A percentile compares a stretch with the other conserved stretches of the same genome.
phyloP scores from a whole-genome alignment of 92 coral and sea anemone species.

The Diadumene lineata region DNA sequence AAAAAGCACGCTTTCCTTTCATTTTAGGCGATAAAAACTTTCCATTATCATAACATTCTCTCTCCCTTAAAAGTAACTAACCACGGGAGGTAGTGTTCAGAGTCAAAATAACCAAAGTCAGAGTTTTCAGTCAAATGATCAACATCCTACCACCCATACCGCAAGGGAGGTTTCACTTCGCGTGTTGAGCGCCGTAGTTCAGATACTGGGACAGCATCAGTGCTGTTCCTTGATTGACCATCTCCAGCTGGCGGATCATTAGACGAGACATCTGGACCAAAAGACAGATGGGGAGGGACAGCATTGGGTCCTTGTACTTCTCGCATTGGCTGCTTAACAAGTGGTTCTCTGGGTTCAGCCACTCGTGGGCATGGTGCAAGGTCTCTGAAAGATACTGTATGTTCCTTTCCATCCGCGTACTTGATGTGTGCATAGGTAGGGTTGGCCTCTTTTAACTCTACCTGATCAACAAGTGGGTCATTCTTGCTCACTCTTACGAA shows the following conservation, averaged over 20 bases:
- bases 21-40: too few relatives aligned
- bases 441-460: constrained; percentile 33
- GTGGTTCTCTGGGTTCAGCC: too few relatives aligned
- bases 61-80: too few relatives aligned
- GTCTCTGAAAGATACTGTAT: constrained; percentile 33
- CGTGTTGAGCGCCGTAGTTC: constrained; percentile 3
- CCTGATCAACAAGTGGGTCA: constrained; percentile 45
- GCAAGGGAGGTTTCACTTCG: constrained; percentile 9
- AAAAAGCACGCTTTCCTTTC: too few relatives aligned
- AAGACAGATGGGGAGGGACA: background rate
- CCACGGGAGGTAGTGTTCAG: too few relatives aligned
- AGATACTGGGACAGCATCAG: background rate
- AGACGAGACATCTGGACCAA: background rate
- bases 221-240: background rate
- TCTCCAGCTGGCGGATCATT: background rate
- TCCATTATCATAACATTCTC: too few relatives aligned
- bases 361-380: constrained; percentile 37
- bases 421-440: constrained; percentile 32
- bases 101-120: too few relatives aligned
- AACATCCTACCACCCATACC: constrained; percentile 10
- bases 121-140: too few relatives aligned
- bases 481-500: constrained; percentile 28
- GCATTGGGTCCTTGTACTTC: background rate
- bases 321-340: background rate
- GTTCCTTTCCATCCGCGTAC: constrained; percentile 52